Percentiles rank a stretch among this genome's conserved stretches.
phyloP scores from a whole-genome alignment of 92 coral and sea anemone genomes.

The Isaurus tuberculatus region DNA sequence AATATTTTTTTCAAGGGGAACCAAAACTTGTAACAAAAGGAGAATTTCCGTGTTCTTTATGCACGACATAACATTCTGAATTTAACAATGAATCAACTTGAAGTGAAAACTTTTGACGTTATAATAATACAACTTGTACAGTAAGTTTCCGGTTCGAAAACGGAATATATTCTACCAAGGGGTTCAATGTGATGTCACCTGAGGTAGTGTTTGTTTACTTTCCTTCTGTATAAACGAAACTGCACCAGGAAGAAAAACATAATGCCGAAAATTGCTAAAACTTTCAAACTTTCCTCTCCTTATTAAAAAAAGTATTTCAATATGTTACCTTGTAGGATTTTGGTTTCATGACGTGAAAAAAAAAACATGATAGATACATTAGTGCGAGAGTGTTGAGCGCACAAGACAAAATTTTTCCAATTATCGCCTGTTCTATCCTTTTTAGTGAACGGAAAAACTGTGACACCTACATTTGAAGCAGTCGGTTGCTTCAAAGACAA shows the following conservation, averaged over 20 bases:
- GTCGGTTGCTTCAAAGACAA: conserved; percentile 80
- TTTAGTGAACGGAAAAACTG: conserved; percentile 2
- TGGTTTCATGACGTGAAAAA: too few species aligned
- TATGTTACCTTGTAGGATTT: too few species aligned
- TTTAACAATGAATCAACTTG: not conserved
- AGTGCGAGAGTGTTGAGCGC: not conserved
- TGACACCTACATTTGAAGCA: conserved; percentile 11
- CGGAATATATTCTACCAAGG: not conserved
- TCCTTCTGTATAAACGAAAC: too few species aligned
- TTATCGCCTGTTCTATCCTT: not conserved
- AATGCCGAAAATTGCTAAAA: too few species aligned
- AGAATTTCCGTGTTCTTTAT: conserved; percentile 26
- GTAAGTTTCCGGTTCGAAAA: not conserved
- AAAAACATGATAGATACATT: not conserved
- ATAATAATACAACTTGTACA: not conserved
- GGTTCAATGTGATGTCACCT: not conserved
- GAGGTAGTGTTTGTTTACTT: not conserved
- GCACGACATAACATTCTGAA: not conserved
- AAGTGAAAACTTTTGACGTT: not conserved
- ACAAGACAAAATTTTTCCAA: not conserved
- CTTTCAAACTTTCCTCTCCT: too few species aligned
- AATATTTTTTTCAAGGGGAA: too few species aligned
- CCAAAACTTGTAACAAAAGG: not conserved
- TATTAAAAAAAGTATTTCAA: too few species aligned
- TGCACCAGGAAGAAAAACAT: too few species aligned